Evolutionary conservation across 2,888 invertebrate genomes (phyloP), one percentile per base, ranked within the genome.

Genomic region (Meganola albula): DNA sequence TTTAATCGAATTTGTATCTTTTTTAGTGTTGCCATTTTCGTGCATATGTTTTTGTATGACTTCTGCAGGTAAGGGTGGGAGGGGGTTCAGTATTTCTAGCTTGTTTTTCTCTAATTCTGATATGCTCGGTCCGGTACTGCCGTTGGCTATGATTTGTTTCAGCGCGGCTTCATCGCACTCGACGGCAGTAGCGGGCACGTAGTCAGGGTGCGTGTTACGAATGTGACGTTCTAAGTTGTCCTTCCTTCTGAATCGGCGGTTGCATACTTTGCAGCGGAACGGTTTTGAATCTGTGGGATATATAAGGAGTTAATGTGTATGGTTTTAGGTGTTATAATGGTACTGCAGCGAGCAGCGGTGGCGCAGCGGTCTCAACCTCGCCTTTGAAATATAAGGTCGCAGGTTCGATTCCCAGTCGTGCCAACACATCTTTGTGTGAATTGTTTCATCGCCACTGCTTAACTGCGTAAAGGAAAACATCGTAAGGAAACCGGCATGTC

Each of bases 151-250:
- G 44, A 68, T 57, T 30, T 67, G 64, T 12, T 63, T 64, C 24
- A 74, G 63, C 0, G 67, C 74, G 4, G 47, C 53, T 20, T 66
- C 64, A 46, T 82, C 83, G 49, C 75, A 77, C 12, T 74, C 75
- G 0, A 74, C 71, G 2, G 74, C 76, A 31, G 58, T 60, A 16
- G 78, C 58, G 7, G 74, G 66, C 6, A 60, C 67, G 44, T 58
- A 67, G 36, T 82, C 89, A 0, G 90, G 89, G 68, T 95, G 94
- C 32, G 93, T 91, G 67, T 93, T 92, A 32, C 91, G 89, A 35
- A 93, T 85, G 66, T 94, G 94, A 0, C 94, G 87, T 39, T 90
- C 88, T 38, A 94, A 83, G 63, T 94, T 95, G 65, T 95, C 95
- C 63, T 92, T 93, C 37, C 95, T 84, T 24, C 91, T 82, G 61